Base-by-base conservation (phyloP, 2,888 invertebrate species). In the Atherix ibis region DNA sequence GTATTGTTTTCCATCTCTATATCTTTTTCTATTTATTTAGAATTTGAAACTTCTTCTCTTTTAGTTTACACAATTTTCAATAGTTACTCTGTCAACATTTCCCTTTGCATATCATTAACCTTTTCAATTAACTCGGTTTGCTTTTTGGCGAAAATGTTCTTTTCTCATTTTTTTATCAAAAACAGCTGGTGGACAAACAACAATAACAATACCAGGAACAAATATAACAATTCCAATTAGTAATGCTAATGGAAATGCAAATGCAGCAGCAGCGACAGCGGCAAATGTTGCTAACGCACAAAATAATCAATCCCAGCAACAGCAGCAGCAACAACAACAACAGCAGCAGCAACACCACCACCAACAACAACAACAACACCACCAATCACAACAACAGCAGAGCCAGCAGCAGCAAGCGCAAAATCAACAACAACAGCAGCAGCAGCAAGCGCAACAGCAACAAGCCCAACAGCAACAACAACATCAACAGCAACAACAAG, bases 201-300 rank as follows among this genome's bases (percentile, higher is more conserved):
- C 71, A 49, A 60, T 71, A 38, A 67, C 67, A 34, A 67, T 70
- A 47, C 70, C 71, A 34, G 67, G 68, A 27, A 63, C 68, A 13
- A 70, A 68, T 46, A 63, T 70, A 38, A 63, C 67, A 50, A 68
- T 73, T 44, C 73, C 73, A 14, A 53, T 59, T 18, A 46, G 52
- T 35, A 52, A 50, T 36, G 43, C 50, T 24, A 40, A 46, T 5
- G 40, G 40, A 26, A 22, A 36, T 29, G 35, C 43, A 12, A 43
- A 42, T 34, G 31, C 43, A 37, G 27, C 30, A 5, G 26, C 39
- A 32, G 25, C 38, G 32, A 25, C 37, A 38, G 18, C 38, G 34
- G 28, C 41, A 37, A 32, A 32, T 8, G 34, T 27, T 15, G 25
- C 33, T 8, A 37, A 28, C 29, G 18, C 49, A 12, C 52, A 50